Base-by-base conservation (phyloP, 1,140 invertebrate species). In the Amyelois transitella region DNA sequence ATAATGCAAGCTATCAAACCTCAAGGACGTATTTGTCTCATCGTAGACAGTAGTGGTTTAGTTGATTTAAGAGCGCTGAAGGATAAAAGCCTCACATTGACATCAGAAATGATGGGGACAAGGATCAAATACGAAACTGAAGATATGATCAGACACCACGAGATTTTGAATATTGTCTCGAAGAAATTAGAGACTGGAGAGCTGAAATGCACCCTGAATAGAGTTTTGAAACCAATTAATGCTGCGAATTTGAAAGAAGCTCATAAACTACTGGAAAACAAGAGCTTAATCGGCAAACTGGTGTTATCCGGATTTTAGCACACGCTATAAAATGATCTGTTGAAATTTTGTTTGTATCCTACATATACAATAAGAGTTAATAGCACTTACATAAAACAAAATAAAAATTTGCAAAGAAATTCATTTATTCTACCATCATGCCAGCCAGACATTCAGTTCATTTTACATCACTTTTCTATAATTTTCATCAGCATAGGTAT, bases 51-150 rank as follows among this genome's bases (percentile, higher is more conserved):
- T 51, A 80, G 74, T 62, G 78, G 74, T 17, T 59, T 74, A 7
- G 68, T 82, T n/a, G 81, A 87, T 44, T 51, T 87, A 25, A 72
- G 53, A 43, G 66, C 67, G 7, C 58, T 87, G 1, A 87, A 87
- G 65, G 81, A 77, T 18, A 87, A 87, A 69, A 87, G 81, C 59
- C 20, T 87, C 1, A 83, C 81, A 21, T 58, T 87, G 20, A 75
- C 77, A 4, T 81, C 70, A 14, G 84, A 87, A 75, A 81, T 77
- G 72, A 84, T 87, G 79, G 50, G 47, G 17, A 85, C 84, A 18
- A 77, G 77, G 58, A 72, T 81, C 20, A 81, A 75, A 61, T 87
- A 80, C 63, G 25, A 85, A 50, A 87, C 84, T 45, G 75, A 77
- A 28, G 81, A 85, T 48, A 77, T 73, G 43, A 58, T 56, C 6